Percentiles rank a stretch among this genome's conserved stretches.
Conservation (phyloP, 2,797 vertebrate species). For the Peromyscus melanophrys region DNA sequence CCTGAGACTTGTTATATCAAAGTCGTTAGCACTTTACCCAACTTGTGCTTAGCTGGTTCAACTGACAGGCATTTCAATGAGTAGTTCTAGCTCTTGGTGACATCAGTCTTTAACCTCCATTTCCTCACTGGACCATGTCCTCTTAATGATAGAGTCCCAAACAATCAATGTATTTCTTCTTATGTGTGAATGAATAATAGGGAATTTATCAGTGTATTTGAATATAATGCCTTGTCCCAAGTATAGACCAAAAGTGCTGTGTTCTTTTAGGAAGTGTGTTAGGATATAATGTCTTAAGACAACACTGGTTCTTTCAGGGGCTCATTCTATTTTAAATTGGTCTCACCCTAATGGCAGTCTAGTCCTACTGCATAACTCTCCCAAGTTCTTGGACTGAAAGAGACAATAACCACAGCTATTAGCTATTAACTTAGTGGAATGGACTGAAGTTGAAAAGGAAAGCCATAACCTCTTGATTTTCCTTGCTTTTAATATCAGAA, state of each 20-base stretch:
- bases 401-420: not conserved
- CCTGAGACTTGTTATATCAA: not conserved
- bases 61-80: not conserved
- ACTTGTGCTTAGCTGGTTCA: not conserved
- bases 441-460: not conserved
- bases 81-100: not conserved
- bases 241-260: not conserved
- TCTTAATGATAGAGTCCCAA: not conserved
- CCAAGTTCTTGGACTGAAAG: not conserved
- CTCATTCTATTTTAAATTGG: not conserved
- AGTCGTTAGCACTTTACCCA: not conserved
- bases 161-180: not conserved
- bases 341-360: not conserved
- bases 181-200: conserved; percentile 15
- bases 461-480: not conserved
- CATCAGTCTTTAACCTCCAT: not conserved
- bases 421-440: not conserved
- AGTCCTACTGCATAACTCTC: too few species aligned
- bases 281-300: not conserved
- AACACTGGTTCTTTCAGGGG: not conserved
- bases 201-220: not conserved
- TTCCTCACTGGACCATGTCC: not conserved
- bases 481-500: not conserved
- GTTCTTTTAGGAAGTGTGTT: not conserved
- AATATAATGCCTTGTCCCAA: not conserved